phyloP scores from a whole-genome alignment of 1,140 invertebrate genomes.

The Ceratitis capitata region DNA sequence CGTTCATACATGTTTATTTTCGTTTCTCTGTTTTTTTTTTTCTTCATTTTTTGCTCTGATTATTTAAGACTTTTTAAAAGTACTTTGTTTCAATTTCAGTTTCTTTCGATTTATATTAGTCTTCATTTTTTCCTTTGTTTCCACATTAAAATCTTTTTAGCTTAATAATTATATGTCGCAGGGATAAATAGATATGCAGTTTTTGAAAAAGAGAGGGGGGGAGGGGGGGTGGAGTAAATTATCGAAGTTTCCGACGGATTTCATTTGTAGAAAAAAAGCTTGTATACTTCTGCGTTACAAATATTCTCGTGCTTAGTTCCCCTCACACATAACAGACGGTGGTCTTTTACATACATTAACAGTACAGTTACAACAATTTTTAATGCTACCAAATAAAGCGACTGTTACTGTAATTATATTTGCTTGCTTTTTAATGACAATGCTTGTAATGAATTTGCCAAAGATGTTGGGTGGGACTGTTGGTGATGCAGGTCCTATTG shows the following conservation, averaged over 20 bases:
- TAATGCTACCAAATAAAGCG: slow-evolving; percentile 1
- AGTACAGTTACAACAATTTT: slow-evolving; percentile 1
- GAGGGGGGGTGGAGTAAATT: too few species aligned
- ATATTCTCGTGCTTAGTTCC: neutral
- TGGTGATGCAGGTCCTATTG: neutral
- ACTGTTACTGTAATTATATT: neutral
- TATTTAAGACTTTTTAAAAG: slow-evolving; percentile 24
- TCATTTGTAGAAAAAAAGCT: neutral
- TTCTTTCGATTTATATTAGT: slow-evolving; percentile 17
- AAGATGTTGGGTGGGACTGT: neutral
- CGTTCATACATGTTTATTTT: neutral
- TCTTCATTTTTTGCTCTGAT: too few species aligned
- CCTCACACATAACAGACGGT: slow-evolving; percentile 8
- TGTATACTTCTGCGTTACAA: neutral
- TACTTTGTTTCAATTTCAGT: neutral
- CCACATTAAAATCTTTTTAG: slow-evolving; percentile 39
- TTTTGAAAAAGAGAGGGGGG: neutral
- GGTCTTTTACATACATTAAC: slow-evolving; percentile 15
- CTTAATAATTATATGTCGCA: slow-evolving; percentile 39
- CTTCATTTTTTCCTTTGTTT: slow-evolving; percentile 20
- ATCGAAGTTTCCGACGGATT: slow-evolving; percentile 19
- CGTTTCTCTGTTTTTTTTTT: neutral
- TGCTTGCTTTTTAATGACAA: slow-evolving; percentile 1
- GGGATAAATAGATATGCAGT: slow-evolving; percentile 29
- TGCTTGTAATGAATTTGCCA: neutral